Evolutionary conservation across 1,140 invertebrate species (phyloP), one percentile per base, ranked within the genome.

Genomic region (Drosophila nasuta): DNA sequence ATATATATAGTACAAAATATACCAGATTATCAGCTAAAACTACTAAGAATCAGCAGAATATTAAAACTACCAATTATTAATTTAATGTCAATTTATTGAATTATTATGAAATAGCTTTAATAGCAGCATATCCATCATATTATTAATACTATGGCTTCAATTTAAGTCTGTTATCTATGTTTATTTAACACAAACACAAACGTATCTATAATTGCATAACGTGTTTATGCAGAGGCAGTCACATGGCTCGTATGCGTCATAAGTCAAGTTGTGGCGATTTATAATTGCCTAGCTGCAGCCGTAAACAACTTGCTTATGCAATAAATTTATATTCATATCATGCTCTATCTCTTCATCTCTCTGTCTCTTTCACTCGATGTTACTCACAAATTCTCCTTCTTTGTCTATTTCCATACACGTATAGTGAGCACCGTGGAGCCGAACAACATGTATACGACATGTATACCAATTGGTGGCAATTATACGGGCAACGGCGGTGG

Each of bases 401-500:
- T 28, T 13, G 20, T 66, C 8, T 89, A 65, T 28, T 77, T 33
- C 48, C 25, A 15, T 81, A 25, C 3, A 25, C 20, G 3, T 25
- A 3, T 25, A 93, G 93, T 92, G 80, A 93, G 92, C 81, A 95
- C 94, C 69, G 94, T 94, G 57, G 95, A 93, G 75, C 92, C 91
- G 78, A 93, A 93, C 73, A 87, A 89, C 48, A 94, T 94, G 81
- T 94, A 93, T 56, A 94, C 94, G 4, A 94, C 94, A 0, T 95
- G 94, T 77, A 93, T 94, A 77, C 94, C 93, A 43, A 91, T 92
- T 11, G 91, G 82, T n/a, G 76, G 87, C 57, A 92, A 92, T 93
- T 77, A 94, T 93, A 63, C 93, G 91, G 77, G 93, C 91, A 77
- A 41, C 15, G 72, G 62, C 7, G 68, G 81, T 1, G 86, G 82